These are phyloP conservation scores for Sarotherodon lohbergeri DNA, from an alignment of 2,113 vertebrate genomes.

Conservation along the genomic window DNA sequence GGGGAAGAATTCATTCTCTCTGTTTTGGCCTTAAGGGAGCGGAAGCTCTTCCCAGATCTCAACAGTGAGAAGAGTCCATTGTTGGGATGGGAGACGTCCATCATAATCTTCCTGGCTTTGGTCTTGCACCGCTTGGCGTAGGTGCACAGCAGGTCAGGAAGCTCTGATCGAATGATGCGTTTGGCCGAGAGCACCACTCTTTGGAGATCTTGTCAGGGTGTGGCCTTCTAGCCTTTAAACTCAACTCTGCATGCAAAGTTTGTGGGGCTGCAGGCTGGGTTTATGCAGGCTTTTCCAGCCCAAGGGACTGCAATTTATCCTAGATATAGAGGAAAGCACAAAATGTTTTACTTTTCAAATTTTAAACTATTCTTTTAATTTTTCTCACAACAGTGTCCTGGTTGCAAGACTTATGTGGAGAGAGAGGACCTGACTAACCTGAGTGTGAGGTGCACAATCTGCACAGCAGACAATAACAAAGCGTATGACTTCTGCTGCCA, in stretches of 20 bases:
- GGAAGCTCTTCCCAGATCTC: background rate
- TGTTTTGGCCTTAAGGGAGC: background rate
- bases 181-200: rapidly evolving
- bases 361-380: rapidly evolving
- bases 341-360: rapidly evolving
- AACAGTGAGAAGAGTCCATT: background rate
- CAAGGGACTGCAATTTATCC: background rate
- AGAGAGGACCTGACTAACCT: conserved; percentile 61
- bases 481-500: conserved; percentile 66
- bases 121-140: rapidly evolving
- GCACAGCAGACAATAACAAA: conserved; percentile 16
- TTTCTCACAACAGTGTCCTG: conserved; percentile 58
- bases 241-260: background rate
- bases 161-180: rapidly evolving
- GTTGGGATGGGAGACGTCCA: rapidly evolving
- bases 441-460: conserved; percentile 58
- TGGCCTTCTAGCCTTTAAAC: background rate
- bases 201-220: background rate
- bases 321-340: rapidly evolving
- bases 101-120: background rate
- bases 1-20: background rate
- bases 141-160: background rate
- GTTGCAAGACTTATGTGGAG: conserved; percentile 56
- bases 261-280: background rate
- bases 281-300: background rate